Evolutionary conservation across 2,797 vertebrate species (phyloP), one percentile per base, ranked within the genome.

Genomic region (Pangasius djambal): DNA sequence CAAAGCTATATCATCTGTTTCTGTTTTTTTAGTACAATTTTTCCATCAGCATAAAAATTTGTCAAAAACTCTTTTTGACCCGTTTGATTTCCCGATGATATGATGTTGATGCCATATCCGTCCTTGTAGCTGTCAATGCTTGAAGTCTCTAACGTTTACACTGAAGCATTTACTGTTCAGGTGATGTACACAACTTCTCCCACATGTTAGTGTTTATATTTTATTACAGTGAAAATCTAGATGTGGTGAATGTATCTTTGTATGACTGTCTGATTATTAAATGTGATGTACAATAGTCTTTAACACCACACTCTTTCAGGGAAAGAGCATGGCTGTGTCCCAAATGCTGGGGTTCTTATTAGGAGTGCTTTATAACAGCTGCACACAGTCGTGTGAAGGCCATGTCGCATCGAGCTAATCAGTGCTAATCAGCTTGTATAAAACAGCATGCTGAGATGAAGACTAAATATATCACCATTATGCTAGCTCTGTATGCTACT

Each of bases 271-370:
- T 40, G 40, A 78, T 44, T 77, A 16, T n/a, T 50, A 63, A 83
- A 63, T 28, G 28, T 83, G 31, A 59, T 78, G 31, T 72, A 16
- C 37, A 69, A 86, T 57, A 10, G 20, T 59, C 50, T 15, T 78
- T 13, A 84, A 78, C 70, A 22, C 75, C 7, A 52, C 61, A 67
- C 37, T 86, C 22, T 86, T 37, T 48, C 12, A 83, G 77, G 77
- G 83, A 65, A 31, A 70, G 22, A 25, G 8, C 37, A 74, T 44
- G 16, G 22, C 75, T 61, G 57, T 18, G 52, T 87, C 31, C 44
- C 44, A 7, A 16, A 31, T 12, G 20, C 28, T n/a, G 28, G n/a
- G 28, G 31, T n/a, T 31, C 12, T 69, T 69, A 16, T n/a, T 31
- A 67, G 31, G 15, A 18, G 31, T 34, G 7, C 0, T 18, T 18